Percentiles rank a stretch among this genome's conserved stretches.
phyloP scores from a whole-genome alignment of 2,113 vertebrate genomes.

The Gopherus evgoodei region DNA sequence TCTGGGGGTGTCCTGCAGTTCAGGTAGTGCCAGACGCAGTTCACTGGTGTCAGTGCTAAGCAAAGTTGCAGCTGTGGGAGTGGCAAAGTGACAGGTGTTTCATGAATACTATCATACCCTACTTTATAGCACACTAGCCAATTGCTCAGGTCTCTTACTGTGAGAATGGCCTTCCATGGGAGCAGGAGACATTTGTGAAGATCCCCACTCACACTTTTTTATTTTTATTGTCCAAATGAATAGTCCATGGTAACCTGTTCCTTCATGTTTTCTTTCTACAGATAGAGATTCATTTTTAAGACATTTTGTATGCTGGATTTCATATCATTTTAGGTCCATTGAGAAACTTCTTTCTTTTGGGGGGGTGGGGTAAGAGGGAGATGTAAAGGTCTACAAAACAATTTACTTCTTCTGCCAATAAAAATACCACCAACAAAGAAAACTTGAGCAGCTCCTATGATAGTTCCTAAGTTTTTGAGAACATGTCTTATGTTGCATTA shows the following conservation, averaged over 20 bases:
- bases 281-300: background rate
- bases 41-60: background rate
- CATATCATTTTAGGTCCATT: background rate
- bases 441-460: background rate
- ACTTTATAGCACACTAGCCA: background rate
- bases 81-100: background rate
- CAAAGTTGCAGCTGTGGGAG: background rate
- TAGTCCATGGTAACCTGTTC: too few species aligned
- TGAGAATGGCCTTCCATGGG: background rate
- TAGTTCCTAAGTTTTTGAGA: background rate
- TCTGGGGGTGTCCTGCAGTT: background rate
- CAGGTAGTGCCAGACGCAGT: background rate
- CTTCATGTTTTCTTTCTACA: background rate
- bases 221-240: too few species aligned
- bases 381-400: background rate
- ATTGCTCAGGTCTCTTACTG: background rate
- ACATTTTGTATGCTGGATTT: background rate
- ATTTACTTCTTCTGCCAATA: background rate
- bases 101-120: background rate
- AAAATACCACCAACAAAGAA: background rate
- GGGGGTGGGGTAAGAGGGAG: background rate
- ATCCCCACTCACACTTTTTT: background rate
- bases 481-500: slow-evolving; percentile 17
- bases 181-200: background rate
- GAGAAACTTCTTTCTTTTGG: background rate